Percentiles rank a stretch among this genome's conserved stretches.
phyloP scores from a whole-genome alignment of 1,140 invertebrate species.

The Diorhabda elongata region DNA sequence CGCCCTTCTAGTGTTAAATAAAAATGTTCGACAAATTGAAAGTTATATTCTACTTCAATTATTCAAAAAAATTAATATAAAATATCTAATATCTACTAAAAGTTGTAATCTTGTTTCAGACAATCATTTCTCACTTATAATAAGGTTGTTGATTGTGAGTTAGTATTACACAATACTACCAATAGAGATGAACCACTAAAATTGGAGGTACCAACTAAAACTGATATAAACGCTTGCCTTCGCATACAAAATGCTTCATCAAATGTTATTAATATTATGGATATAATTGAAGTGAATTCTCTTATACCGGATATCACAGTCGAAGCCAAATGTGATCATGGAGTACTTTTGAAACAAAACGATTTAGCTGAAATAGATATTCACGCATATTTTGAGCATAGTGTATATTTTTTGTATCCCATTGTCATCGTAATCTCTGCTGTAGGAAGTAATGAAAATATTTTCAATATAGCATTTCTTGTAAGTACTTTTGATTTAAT shows the following conservation, averaged over 20 bases:
- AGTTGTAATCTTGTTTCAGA: too few species aligned
- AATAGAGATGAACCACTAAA: background rate
- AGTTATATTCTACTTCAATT: too few species aligned
- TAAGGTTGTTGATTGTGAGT: too few species aligned
- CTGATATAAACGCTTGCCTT: background rate
- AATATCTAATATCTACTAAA: too few species aligned
- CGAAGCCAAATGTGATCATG: background rate
- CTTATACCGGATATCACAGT: background rate
- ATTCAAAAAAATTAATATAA: too few species aligned
- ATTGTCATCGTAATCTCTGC: background rate
- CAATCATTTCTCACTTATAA: too few species aligned
- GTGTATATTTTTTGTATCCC: slow-evolving; percentile 11
- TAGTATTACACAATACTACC: too few species aligned
- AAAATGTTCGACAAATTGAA: too few species aligned
- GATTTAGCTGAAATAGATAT: background rate
- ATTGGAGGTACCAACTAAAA: slow-evolving; percentile 7
- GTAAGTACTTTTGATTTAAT: background rate
- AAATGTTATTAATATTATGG: slow-evolving; percentile 4
- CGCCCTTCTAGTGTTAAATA: too few species aligned
- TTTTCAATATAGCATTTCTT: slow-evolving; percentile 11
- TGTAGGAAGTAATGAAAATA: slow-evolving; percentile 1
- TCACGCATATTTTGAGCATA: slow-evolving; percentile 13
- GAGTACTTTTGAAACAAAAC: background rate
- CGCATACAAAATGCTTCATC: background rate
- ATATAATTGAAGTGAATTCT: slow-evolving; percentile 15